phyloP scores from a whole-genome alignment of 2,797 vertebrate species.

The Heteromormyrus szaboi region DNA sequence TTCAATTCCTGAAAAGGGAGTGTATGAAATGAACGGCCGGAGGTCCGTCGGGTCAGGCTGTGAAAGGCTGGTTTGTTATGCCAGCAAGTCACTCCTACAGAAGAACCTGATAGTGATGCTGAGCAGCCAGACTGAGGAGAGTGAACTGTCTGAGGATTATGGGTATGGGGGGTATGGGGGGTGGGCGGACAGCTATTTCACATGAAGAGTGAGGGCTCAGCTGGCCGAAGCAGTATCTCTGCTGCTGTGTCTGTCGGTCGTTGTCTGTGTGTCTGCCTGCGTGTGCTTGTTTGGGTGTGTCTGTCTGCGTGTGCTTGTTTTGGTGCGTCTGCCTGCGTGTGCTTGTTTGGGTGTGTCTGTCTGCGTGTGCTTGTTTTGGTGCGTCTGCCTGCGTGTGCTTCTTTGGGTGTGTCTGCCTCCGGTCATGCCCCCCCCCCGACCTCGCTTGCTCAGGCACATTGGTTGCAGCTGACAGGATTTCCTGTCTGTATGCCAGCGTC shows the following conservation, averaged over 20 bases:
- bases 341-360: too few relatives aligned
- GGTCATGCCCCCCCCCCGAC: neutral
- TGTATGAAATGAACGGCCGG: neutral
- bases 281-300: too few relatives aligned
- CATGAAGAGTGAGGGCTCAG: neutral
- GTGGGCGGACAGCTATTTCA: neutral
- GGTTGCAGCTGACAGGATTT: conserved; percentile 4
- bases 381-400: neutral
- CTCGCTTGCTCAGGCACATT: neutral
- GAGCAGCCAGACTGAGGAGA: neutral
- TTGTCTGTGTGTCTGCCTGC: too few relatives aligned
- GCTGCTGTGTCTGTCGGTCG: neutral
- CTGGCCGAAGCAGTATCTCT: neutral
- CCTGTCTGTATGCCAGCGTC: neutral
- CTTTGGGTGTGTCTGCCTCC: neutral
- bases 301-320: too few relatives aligned
- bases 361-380: neutral
- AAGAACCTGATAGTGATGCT: neutral
- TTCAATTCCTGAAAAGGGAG: neutral
- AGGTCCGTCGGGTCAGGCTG: neutral
- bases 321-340: too few relatives aligned
- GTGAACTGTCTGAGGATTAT: neutral
- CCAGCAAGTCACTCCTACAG: neutral
- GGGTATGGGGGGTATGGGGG: neutral
- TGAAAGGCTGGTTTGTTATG: neutral